These are phyloP conservation scores for Folsomia manolachei DNA, from an alignment of 2,888 invertebrate genomes.

Conservation along the genomic window DNA sequence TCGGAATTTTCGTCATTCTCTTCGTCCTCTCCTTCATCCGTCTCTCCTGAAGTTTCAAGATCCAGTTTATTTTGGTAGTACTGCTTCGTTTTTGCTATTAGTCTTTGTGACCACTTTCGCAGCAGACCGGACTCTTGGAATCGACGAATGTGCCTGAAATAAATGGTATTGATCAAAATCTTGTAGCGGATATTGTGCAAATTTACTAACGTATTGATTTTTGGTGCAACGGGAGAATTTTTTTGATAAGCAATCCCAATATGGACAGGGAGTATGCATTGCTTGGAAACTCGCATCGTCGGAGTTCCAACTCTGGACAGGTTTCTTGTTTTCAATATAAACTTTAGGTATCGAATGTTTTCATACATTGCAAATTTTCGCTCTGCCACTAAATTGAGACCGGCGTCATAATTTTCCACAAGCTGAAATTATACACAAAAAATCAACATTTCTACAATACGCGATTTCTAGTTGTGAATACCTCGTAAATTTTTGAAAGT, in stretches of 20 bases:
- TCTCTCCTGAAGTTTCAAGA: conserved; percentile 10
- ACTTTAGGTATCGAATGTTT: conserved; percentile 65
- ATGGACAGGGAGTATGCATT: conserved; percentile 50
- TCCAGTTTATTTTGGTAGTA: conserved; percentile 26
- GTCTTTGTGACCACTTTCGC: conserved; percentile 45
- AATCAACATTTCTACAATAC: neutral
- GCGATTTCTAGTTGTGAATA: conserved; percentile 8
- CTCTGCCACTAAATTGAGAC: conserved; percentile 66
- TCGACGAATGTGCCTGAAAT: conserved; percentile 44
- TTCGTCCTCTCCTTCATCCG: conserved; percentile 25
- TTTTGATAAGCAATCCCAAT: conserved; percentile 50
- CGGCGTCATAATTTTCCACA: conserved; percentile 60
- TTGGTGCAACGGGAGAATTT: conserved; percentile 45
- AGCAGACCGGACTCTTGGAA: conserved; percentile 49
- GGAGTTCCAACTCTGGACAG: conserved; percentile 42
- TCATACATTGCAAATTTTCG: conserved; percentile 78
- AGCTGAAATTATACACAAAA: conserved; percentile 27
- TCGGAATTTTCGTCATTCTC: conserved; percentile 26
- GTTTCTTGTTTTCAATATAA: conserved; percentile 45
- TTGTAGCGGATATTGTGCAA: neutral
- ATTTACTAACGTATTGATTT: conserved; percentile 42
- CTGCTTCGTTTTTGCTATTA: conserved; percentile 41
- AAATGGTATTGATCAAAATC: neutral
- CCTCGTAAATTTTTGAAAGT: conserved; percentile 39
- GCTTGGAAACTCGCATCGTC: conserved; percentile 50